A percentile compares a stretch with the other conserved stretches of the same genome.
Conservation (phyloP, 2,113 vertebrate genomes). For the Cygnus buccinator region DNA sequence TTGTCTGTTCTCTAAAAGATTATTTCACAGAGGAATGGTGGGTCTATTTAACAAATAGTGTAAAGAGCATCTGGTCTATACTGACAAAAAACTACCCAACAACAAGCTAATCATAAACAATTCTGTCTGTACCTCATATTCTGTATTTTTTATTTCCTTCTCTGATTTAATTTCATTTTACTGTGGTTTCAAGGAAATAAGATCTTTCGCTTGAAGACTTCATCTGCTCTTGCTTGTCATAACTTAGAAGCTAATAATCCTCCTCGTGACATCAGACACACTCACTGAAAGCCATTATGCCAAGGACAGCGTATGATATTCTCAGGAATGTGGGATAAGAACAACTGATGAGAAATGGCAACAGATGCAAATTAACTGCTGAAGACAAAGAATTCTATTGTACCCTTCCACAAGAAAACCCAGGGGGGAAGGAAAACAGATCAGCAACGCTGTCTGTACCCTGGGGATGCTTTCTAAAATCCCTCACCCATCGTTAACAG, state of each 20-base stretch:
- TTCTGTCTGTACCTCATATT: neutral
- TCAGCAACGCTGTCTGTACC: neutral
- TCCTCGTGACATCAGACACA: neutral
- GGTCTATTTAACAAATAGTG: neutral
- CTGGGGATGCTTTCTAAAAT: neutral
- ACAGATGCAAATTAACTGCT: slow-evolving; percentile 32
- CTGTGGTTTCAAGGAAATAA: slow-evolving; percentile 12
- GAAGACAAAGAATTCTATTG: neutral
- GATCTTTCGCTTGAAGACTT: slow-evolving; percentile 28
- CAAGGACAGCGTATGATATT: slow-evolving; percentile 38
- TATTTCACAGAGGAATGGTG: neutral
- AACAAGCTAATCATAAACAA: neutral
- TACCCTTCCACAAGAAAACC: neutral
- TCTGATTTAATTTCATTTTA: slow-evolving; percentile 1
- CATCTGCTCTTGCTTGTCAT: neutral
- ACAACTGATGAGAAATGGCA: slow-evolving; percentile 26
- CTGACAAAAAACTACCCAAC: neutral
- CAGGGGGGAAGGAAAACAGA: neutral
- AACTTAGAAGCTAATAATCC: slow-evolving; percentile 46
- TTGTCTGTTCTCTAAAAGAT: neutral
- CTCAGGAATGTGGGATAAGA: neutral
- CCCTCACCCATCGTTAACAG: neutral
- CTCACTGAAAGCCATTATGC: slow-evolving; percentile 3
- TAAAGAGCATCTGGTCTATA: neutral
- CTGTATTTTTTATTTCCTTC: neutral